These are phyloP conservation scores for Peromyscus maniculatus DNA, from an alignment of 2,113 vertebrate genomes.

Conservation along the genomic window DNA sequence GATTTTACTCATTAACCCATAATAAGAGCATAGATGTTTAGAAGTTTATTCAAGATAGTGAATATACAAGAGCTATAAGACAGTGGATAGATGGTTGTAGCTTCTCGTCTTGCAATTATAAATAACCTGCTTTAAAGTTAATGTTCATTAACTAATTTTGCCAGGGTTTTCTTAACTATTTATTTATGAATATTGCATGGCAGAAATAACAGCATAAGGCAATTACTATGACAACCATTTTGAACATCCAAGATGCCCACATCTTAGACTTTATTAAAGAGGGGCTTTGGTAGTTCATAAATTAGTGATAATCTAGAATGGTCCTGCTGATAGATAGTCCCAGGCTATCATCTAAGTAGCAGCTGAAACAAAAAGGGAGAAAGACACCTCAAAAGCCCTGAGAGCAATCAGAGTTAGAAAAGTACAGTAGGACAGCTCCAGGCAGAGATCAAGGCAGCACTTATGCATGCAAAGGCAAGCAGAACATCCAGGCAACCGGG, in stretches of 20 bases:
- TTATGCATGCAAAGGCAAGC: neutral
- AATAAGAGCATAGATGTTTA: neutral
- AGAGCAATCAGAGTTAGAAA: neutral
- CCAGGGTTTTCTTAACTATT: neutral
- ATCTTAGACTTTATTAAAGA: neutral
- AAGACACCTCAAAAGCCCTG: too few relatives aligned
- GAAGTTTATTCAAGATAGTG: neutral
- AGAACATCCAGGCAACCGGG: neutral
- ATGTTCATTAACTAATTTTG: constrained; percentile 19
- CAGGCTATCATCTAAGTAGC: neutral
- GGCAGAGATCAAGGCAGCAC: neutral
- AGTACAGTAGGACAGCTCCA: neutral
- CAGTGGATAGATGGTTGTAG: neutral
- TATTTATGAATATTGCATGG: neutral
- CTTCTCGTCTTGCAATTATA: neutral
- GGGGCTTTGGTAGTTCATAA: neutral
- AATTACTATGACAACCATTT: neutral
- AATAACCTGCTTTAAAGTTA: neutral
- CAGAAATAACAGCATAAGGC: neutral
- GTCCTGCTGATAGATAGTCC: neutral
- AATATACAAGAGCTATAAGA: neutral
- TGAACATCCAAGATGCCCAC: neutral
- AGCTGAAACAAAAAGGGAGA: too few relatives aligned
- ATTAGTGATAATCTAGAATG: constrained; percentile 17
- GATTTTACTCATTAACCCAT: constrained; percentile 9